phyloP scores from a whole-genome alignment of 2,888 invertebrate species.

The Mamestra brassicae region DNA sequence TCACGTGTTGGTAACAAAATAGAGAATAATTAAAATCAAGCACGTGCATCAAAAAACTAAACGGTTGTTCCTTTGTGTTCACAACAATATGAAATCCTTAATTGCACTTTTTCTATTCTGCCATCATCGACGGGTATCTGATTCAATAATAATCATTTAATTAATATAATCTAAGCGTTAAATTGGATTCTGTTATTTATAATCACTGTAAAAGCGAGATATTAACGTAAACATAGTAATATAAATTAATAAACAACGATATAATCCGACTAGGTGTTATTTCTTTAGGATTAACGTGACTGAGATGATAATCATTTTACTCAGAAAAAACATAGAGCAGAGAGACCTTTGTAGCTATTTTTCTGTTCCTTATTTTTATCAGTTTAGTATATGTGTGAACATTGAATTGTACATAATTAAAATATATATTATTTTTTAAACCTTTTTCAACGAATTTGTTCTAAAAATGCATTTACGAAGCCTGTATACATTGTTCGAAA shows the following conservation, averaged over 20 bases:
- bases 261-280: neutral
- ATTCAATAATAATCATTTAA: constrained; percentile 2
- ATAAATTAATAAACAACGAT: neutral
- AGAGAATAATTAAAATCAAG: neutral
- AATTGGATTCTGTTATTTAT: neutral
- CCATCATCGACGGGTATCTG: neutral
- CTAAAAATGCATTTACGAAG: no score
- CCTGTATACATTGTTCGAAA: no score
- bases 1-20: neutral
- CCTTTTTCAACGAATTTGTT: no score
- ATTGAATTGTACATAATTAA: no score
- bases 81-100: neutral
- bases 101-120: neutral
- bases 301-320: neutral
- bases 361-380: no score
- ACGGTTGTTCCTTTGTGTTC: no score
- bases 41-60: no score
- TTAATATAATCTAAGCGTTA: neutral
- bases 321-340: no score
- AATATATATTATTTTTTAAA: no score
- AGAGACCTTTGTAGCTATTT: no score
- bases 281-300: neutral
- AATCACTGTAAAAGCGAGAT: neutral
- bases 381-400: no score
- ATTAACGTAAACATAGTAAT: neutral